Percentiles rank a stretch among this genome's conserved stretches.
Evolutionary conservation across 2,888 invertebrate species (phyloP).

Genomic region (Scaptomyza caliginosa): DNA sequence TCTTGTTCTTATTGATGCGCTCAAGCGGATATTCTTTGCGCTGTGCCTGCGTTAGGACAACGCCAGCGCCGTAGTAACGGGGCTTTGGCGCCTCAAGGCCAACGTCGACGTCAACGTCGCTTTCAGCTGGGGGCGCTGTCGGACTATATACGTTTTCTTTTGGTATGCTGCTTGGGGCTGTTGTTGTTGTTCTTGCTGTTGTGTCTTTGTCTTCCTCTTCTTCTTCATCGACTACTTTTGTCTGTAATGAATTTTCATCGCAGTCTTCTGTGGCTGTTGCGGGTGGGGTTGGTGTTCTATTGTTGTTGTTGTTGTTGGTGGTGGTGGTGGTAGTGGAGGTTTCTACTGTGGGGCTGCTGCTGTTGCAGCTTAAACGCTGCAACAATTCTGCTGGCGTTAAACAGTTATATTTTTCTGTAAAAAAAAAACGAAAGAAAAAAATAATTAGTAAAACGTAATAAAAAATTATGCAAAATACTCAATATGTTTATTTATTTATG

Average conservation of each 20-base stretch:
- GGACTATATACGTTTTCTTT: constrained; percentile 54
- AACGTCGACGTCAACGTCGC: constrained; percentile 62
- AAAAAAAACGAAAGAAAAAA: constrained; percentile 11
- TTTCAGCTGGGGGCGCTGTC: constrained; percentile 22
- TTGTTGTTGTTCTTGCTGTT: constrained; percentile 34
- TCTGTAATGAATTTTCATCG: constrained; percentile 44
- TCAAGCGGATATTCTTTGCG: constrained; percentile 89
- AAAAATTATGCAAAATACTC: neutral
- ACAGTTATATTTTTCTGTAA: constrained; percentile 64
- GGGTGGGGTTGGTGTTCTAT: constrained; percentile 44
- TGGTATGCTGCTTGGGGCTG: constrained; percentile 61
- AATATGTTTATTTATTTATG: neutral
- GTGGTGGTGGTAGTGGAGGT: constrained; percentile 28
- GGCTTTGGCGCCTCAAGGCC: constrained; percentile 83
- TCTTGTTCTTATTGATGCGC: constrained; percentile 18
- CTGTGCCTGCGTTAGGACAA: constrained; percentile 92
- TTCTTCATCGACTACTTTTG: constrained; percentile 21
- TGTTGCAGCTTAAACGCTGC: constrained; percentile 59
- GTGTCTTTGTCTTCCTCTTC: neutral
- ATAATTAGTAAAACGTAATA: constrained; percentile 10
- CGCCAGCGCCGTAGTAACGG: constrained; percentile 91
- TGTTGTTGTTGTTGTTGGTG: constrained; percentile 31
- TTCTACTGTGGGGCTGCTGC: constrained; percentile 31
- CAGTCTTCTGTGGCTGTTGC: constrained; percentile 75
- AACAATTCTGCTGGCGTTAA: constrained; percentile 66